Base-by-base conservation (phyloP, 2,113 vertebrate genomes). In the Formicarius rufipectus region DNA sequence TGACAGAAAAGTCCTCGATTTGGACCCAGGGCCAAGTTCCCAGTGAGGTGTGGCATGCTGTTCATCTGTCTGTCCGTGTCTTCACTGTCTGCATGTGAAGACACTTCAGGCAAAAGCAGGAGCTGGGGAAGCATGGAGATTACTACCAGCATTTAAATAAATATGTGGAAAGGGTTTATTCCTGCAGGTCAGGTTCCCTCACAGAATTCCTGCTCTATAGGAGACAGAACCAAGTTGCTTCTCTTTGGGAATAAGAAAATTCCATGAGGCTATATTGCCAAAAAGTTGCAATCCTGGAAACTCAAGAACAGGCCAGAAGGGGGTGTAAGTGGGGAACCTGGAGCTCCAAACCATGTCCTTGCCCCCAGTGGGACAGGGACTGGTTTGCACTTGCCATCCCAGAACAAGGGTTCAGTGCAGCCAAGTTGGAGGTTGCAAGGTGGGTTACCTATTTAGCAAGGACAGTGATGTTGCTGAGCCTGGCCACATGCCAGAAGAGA, bases 41-140 rank as follows among this genome's bases (percentile, higher is more conserved):
- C 0, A 0, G n/a, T 7, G 24, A 49, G 56, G n/a, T 2, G 1
- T 39, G 69, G 49, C 31, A 19, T 0, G 3, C 7, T 4, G 0
- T 3, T 37, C 12, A n/a, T n/a, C n/a, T n/a, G 0, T 30, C 21
- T 24, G 37, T n/a, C 31, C 33, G n/a, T n/a, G n/a, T n/a, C n/a
- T n/a, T n/a, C n/a, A 66, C 0, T 7, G 40, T 12, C 35, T 49
- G 22, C 0, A 0, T 19, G n/a, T 24, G 31, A 69, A 47, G 74
- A 45, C 8, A 40, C 14, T 1, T 1, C 30, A 31, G 25, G 58
- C 39, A 83, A 56, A 83, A 21, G 28, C 31, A 30, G 83, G 28
- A 68, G 78, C 62, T 40, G 72, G 9, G 28, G 58, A 44, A 66
- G 15, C 2, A 2, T 5, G 11, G 47, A 31, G n/a, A 33, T 55